Percentiles rank a stretch among this genome's conserved stretches.
Conservation (phyloP, 2,888 invertebrate species). For the Coenonympha arcania region DNA sequence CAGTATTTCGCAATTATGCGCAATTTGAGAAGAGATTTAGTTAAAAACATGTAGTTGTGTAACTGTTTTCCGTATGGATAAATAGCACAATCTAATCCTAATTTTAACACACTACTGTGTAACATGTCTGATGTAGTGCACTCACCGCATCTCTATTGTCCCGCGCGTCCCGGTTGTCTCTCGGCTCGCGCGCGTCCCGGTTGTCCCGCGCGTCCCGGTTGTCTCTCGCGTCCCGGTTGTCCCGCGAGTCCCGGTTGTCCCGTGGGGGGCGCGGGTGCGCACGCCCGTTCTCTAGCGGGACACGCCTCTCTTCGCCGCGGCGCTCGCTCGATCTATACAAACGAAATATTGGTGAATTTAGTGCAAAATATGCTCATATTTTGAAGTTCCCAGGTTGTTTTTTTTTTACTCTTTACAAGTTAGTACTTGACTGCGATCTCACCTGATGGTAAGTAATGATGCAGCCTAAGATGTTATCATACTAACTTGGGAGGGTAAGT, state of each 20-base stretch:
- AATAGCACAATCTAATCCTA: too few relatives aligned
- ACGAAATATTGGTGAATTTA: neutral
- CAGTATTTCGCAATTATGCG: too few relatives aligned
- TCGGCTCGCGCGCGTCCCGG: slow-evolving; percentile 18
- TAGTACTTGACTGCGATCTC: too few relatives aligned
- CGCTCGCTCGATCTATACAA: slow-evolving; percentile 44
- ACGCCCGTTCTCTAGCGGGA: slow-evolving; percentile 59
- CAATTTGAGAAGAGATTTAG: too few relatives aligned
- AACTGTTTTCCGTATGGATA: too few relatives aligned
- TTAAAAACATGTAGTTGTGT: too few relatives aligned
- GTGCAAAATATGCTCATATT: too few relatives aligned
- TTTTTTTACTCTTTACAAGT: too few relatives aligned
- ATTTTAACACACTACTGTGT: neutral
- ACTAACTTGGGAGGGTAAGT: too few relatives aligned
- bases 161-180: slow-evolving; percentile 20
- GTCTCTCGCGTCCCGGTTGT: slow-evolving; percentile 30
- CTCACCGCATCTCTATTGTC: slow-evolving; percentile 21
- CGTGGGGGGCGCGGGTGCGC: slow-evolving; percentile 43
- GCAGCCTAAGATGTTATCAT: too few relatives aligned
- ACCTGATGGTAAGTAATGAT: too few relatives aligned
- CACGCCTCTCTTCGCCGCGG: slow-evolving; percentile 43
- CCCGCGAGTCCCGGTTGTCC: slow-evolving; percentile 33
- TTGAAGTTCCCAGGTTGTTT: neutral
- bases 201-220: slow-evolving; percentile 23
- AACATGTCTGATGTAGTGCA: neutral